Evolutionary conservation across 2,888 invertebrate species (phyloP).

Genomic region (Mechanitis messenoides): DNA sequence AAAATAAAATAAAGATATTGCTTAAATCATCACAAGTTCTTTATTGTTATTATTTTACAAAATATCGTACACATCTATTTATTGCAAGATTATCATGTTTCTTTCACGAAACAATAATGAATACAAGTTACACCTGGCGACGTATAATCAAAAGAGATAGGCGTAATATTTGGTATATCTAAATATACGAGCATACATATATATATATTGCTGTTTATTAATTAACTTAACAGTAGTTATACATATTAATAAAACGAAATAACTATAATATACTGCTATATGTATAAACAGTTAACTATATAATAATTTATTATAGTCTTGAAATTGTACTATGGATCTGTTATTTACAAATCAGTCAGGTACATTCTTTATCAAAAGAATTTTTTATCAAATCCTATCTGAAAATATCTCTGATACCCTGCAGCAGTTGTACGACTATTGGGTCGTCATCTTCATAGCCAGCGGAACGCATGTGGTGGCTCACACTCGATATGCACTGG

Average conservation of each 20-base stretch:
- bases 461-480: conserved; percentile 69
- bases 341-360: conserved; percentile 1
- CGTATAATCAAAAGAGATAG: no score
- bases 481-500: conserved; percentile 74
- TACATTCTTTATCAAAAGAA: neutral
- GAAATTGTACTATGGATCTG: neutral
- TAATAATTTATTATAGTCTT: neutral
- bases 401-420: conserved; percentile 53
- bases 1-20: neutral
- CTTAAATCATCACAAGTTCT: neutral
- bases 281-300: neutral
- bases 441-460: conserved; percentile 54
- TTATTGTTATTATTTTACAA: no score
- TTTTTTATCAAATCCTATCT: conserved; percentile 18
- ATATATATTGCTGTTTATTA: no score
- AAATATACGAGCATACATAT: no score
- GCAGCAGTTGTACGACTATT: conserved; percentile 40
- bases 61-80: neutral
- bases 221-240: no score
- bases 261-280: neutral
- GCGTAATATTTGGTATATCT: no score
- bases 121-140: neutral
- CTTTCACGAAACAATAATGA: no score
- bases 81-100: neutral
- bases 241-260: neutral